Conservation (phyloP, 2,797 vertebrate species). For the Lophotriccus pileatus region DNA sequence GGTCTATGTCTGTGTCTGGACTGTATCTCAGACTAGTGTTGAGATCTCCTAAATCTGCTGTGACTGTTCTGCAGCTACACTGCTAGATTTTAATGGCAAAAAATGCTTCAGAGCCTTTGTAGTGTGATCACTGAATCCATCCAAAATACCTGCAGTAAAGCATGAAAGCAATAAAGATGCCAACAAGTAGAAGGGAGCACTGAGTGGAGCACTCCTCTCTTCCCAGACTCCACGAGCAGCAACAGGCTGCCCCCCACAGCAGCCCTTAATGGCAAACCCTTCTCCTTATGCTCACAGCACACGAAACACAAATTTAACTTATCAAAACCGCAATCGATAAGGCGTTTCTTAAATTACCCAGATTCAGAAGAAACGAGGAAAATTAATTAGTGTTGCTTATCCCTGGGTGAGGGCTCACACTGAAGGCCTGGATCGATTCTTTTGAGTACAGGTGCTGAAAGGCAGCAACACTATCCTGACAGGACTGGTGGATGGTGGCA, state of each 20-base stretch:
- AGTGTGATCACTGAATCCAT: neutral
- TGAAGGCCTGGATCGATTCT: neutral
- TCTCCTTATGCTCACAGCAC: neutral
- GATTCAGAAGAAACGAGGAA: neutral
- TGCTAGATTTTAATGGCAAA: neutral
- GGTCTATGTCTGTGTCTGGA: neutral
- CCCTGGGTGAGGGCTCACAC: neutral
- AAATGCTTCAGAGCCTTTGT: neutral
- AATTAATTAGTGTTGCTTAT: constrained; percentile 4
- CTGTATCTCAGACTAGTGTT: neutral
- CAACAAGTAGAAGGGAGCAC: neutral
- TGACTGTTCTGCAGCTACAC: neutral
- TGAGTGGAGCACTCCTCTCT: neutral
- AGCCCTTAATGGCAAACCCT: neutral
- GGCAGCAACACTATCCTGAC: neutral
- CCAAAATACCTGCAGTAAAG: neutral
- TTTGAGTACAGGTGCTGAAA: neutral
- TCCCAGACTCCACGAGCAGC: fast-evolving
- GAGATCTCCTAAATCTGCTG: neutral
- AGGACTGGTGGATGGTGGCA: neutral
- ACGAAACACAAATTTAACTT: neutral
- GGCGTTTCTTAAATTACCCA: neutral
- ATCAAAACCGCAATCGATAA: neutral
- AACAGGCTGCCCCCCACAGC: neutral
- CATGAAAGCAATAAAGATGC: neutral